Percentiles rank a stretch among this genome's conserved stretches.
Evolutionary conservation across 2,113 vertebrate species (phyloP).

Genomic region (Prinia subflava): DNA sequence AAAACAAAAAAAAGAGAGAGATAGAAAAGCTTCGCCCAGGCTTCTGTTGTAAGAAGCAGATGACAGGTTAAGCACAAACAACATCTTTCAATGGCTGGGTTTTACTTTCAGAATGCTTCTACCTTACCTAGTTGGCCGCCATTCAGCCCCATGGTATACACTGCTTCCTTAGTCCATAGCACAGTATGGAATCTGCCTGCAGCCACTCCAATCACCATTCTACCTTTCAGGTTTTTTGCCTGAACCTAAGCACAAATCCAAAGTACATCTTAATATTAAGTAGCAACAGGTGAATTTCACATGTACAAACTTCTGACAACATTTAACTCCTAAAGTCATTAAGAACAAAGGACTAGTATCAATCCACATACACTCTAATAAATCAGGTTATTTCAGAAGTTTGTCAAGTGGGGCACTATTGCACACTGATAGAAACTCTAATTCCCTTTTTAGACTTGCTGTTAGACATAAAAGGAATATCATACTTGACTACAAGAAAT

Average conservation of each 20-base stretch:
- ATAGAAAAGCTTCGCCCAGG: neutral
- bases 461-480: too few relatives aligned
- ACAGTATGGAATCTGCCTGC: constrained; percentile 96
- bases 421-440: neutral
- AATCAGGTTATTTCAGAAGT: neutral
- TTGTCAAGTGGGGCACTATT: neutral
- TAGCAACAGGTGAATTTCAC: neutral
- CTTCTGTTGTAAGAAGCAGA: neutral
- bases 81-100: neutral
- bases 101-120: neutral
- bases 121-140: constrained; percentile 93
- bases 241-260: constrained; percentile 81
- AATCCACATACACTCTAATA: neutral
- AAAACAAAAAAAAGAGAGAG: too few relatives aligned
- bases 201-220: constrained; percentile 87
- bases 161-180: constrained; percentile 91
- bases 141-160: constrained; percentile 95
- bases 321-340: neutral
- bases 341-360: neutral
- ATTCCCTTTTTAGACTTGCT: too few relatives aligned
- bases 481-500: too few relatives aligned
- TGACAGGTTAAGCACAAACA: neutral
- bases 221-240: constrained; percentile 90
- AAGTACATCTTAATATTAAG: constrained; percentile 33
- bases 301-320: constrained; percentile 7